phyloP scores from a whole-genome alignment of 2,797 vertebrate genomes.

The Sebastes goodei region DNA sequence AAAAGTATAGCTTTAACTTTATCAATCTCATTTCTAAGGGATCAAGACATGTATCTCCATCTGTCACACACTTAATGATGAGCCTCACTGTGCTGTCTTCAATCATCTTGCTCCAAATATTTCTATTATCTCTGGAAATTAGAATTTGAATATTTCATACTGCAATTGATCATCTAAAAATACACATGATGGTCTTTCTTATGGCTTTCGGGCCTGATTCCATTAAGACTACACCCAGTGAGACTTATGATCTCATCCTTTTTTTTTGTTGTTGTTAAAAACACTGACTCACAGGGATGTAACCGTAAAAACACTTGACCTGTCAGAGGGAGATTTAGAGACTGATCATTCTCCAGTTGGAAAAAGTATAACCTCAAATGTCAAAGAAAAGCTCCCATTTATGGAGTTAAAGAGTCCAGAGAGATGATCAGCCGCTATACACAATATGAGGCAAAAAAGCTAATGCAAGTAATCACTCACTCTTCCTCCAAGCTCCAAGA shows the following conservation, averaged over 20 bases:
- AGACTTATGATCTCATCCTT: slow-evolving; percentile 44
- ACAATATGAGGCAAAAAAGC: not conserved
- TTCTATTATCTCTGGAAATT: slow-evolving; percentile 78
- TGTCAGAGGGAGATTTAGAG: not conserved
- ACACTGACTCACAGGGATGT: not conserved
- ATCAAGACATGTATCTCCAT: slow-evolving; percentile 18
- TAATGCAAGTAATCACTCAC: not conserved
- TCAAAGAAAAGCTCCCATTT: not conserved
- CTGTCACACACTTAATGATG: slow-evolving; percentile 28
- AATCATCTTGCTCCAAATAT: slow-evolving; percentile 55
- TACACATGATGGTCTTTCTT: slow-evolving; percentile 55
- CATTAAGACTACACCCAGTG: slow-evolving; percentile 39
- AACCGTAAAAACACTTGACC: not conserved
- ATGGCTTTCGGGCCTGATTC: slow-evolving; percentile 40
- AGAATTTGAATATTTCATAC: slow-evolving; percentile 79
- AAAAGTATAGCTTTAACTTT: not conserved
- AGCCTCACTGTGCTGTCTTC: slow-evolving; percentile 34
- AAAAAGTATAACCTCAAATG: not conserved
- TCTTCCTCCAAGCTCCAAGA: not conserved
- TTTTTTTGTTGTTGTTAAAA: slow-evolving; percentile 33
- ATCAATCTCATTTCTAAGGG: not conserved
- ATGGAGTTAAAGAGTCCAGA: not conserved
- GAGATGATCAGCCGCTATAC: not conserved
- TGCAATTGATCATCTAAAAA: slow-evolving; percentile 78
- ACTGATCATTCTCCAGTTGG: not conserved